These are phyloP conservation scores for Drosophila mauritiana DNA, from an alignment of 1,140 invertebrate genomes.

Conservation along the genomic window DNA sequence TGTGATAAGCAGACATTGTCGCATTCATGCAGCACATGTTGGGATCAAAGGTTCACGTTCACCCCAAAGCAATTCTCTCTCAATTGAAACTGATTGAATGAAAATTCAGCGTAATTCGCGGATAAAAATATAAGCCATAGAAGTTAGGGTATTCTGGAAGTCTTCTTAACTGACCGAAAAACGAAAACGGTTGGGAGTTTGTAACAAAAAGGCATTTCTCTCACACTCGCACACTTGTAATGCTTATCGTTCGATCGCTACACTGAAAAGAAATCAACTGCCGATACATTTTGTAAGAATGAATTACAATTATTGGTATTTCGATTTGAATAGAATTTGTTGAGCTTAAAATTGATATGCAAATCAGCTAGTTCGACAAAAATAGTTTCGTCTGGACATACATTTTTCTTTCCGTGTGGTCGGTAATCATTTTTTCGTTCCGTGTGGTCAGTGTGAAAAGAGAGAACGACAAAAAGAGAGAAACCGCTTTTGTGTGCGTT, in stretches of 20 bases:
- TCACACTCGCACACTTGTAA: conserved; percentile 32
- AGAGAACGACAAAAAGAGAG: conserved; percentile 26
- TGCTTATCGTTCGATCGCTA: conserved; percentile 56
- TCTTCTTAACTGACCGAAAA: conserved; percentile 7
- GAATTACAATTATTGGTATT: too few relatives aligned
- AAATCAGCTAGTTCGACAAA: too few relatives aligned
- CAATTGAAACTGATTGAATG: conserved; percentile 23
- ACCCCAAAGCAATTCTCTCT: conserved; percentile 4
- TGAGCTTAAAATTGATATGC: too few relatives aligned
- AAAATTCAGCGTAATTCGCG: conserved; percentile 19
- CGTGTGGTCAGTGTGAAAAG: conserved; percentile 34
- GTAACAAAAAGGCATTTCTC: conserved; percentile 2
- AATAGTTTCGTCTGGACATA: too few relatives aligned
- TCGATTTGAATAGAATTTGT: too few relatives aligned
- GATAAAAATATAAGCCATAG: conserved; percentile 12
- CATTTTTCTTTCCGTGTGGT: too few relatives aligned
- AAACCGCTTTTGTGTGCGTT: conserved; percentile 50
- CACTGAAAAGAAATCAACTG: neutral
- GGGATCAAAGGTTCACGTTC: conserved; percentile 55
- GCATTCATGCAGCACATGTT: conserved; percentile 24
- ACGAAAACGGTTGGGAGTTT: conserved; percentile 16
- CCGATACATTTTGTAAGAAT: too few relatives aligned
- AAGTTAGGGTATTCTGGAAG: conserved; percentile 6
- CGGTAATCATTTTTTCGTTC: neutral
- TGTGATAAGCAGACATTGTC: conserved; percentile 41